A percentile compares a stretch with the other conserved stretches of the same genome.
Conservation (phyloP, 2,888 invertebrate species). For the Arrhopalites spinosus region DNA sequence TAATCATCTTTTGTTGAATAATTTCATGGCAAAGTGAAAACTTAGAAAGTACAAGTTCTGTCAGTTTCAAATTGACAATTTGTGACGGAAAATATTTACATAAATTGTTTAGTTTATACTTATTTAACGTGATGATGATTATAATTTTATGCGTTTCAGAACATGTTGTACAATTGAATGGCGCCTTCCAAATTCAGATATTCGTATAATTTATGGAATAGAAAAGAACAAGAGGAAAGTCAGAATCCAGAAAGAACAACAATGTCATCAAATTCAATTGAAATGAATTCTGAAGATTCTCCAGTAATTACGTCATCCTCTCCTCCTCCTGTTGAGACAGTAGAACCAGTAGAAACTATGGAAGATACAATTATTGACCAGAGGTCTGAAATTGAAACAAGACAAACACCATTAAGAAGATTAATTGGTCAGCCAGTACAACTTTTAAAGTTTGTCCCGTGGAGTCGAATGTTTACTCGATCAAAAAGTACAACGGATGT, state of each 20-base stretch:
- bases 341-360: neutral
- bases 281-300: neutral
- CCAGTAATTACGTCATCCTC: neutral
- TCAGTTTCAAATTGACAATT: no score
- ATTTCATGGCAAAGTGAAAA: no score
- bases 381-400: no score
- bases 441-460: neutral
- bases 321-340: neutral
- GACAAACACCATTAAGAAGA: no score
- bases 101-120: no score
- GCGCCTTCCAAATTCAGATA: neutral
- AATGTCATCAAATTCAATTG: neutral
- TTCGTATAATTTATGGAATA: neutral
- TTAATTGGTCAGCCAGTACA: no score
- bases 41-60: no score
- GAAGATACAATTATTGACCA: neutral
- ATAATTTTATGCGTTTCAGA: no score
- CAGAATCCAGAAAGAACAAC: no score
- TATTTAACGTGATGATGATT: no score
- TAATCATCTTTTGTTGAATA: no score
- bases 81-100: no score
- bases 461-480: neutral
- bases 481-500: neutral
- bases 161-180: neutral
- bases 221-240: neutral